Evolutionary conservation across 1,140 invertebrate species (phyloP).

Genomic region (Drosophila baimaii): DNA sequence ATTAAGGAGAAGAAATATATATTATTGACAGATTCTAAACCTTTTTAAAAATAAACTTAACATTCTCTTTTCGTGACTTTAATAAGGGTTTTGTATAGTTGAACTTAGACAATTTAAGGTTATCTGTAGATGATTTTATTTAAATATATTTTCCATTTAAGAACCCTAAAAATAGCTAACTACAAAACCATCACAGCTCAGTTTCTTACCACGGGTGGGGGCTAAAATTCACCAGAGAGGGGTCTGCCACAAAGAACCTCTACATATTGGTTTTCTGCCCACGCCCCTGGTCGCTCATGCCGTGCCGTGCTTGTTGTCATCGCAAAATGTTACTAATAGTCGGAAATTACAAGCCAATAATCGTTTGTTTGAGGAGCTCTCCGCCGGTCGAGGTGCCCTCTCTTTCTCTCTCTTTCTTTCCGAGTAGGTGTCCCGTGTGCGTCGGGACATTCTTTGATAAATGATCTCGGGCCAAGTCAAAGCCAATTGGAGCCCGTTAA

Average conservation of each 20-base stretch:
- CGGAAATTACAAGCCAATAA: slow-evolving; percentile 78
- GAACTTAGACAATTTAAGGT: not conserved
- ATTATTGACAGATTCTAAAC: too few species aligned
- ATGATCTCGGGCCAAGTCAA: slow-evolving; percentile 41
- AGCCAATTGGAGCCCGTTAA: slow-evolving; percentile 53
- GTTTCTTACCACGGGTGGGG: slow-evolving; percentile 1
- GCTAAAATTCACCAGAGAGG: slow-evolving; percentile 1
- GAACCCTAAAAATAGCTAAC: not conserved
- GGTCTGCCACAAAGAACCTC: slow-evolving; percentile 11
- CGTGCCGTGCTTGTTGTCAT: slow-evolving; percentile 69
- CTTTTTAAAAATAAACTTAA: too few species aligned
- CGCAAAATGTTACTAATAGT: slow-evolving; percentile 82
- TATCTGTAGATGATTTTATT: not conserved
- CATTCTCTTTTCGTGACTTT: too few species aligned
- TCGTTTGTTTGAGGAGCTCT: slow-evolving; percentile 66
- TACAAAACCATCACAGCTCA: not conserved
- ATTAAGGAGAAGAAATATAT: not conserved
- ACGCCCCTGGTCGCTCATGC: slow-evolving; percentile 48
- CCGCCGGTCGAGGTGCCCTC: too few species aligned
- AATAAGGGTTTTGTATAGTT: too few species aligned
- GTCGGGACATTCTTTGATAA: slow-evolving; percentile 51
- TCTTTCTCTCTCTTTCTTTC: slow-evolving; percentile 6
- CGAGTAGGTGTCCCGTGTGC: slow-evolving; percentile 43
- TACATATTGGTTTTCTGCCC: slow-evolving; percentile 3
- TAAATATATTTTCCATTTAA: not conserved